These are phyloP conservation scores for Zeuzera pyrina DNA, from an alignment of 2,888 invertebrate species.

Conservation along the genomic window DNA sequence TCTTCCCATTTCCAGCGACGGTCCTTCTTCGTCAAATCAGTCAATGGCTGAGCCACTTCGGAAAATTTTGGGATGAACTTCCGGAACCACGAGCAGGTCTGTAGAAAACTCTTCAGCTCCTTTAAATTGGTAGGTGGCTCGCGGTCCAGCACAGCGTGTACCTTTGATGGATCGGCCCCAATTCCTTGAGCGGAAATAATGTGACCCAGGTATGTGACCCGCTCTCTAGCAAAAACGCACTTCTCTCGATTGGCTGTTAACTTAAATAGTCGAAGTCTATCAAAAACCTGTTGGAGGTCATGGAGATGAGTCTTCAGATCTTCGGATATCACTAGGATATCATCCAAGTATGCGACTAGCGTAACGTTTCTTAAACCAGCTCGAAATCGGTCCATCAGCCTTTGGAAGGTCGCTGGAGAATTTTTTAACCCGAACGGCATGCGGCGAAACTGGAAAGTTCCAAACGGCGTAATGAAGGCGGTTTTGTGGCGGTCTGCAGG, in stretches of 20 bases:
- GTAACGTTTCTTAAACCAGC: too few relatives aligned
- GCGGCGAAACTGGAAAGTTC: slow-evolving; percentile 15
- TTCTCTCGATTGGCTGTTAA: slow-evolving; percentile 8
- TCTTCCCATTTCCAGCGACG: slow-evolving; percentile 13
- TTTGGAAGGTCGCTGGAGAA: too few relatives aligned
- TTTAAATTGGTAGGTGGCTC: slow-evolving; percentile 7
- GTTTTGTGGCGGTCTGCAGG: too few relatives aligned
- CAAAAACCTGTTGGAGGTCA: slow-evolving; percentile 9
- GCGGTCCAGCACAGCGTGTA: slow-evolving; percentile 11
- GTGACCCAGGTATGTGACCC: slow-evolving; percentile 18
- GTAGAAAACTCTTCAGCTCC: slow-evolving; percentile 11
- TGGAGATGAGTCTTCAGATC: slow-evolving; percentile 6
- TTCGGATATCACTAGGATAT: too few relatives aligned
- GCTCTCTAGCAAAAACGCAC: slow-evolving; percentile 14
- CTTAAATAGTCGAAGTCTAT: slow-evolving; percentile 6
- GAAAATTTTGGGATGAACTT: slow-evolving; percentile 18
- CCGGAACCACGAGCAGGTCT: slow-evolving; percentile 18
- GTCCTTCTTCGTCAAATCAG: slow-evolving; percentile 11
- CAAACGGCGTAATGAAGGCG: slow-evolving; percentile 11
- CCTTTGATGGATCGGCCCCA: slow-evolving; percentile 13
- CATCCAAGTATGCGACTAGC: too few relatives aligned
- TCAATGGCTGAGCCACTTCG: too few relatives aligned
- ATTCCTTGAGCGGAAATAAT: slow-evolving; percentile 14
- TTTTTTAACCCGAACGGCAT: too few relatives aligned
- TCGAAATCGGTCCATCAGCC: too few relatives aligned